A percentile compares a stretch with the other conserved stretches of the same genome.
phyloP scores from a whole-genome alignment of 2,888 invertebrate genomes.

The Bruchidius siliquastri region DNA sequence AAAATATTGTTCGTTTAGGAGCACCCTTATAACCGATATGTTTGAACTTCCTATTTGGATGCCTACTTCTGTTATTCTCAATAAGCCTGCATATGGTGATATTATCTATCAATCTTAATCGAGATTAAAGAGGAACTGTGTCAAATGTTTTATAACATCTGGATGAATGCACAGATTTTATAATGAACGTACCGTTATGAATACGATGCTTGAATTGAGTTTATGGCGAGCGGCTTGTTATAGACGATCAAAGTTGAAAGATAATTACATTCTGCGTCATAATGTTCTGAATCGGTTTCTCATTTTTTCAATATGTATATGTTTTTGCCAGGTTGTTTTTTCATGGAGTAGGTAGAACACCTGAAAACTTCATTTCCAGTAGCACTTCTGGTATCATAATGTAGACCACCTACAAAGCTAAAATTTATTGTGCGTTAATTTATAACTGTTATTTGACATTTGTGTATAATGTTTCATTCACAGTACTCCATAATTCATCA shows the following conservation, averaged over 20 bases:
- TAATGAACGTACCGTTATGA: not conserved
- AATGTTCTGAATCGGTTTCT: not conserved
- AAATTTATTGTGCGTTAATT: no score
- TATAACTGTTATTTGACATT: no score
- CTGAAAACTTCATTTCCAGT: no score
- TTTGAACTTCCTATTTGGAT: not conserved
- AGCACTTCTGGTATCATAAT: no score
- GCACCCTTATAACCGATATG: no score
- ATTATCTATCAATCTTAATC: not conserved
- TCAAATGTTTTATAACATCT: not conserved
- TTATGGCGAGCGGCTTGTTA: not conserved
- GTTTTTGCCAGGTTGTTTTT: no score
- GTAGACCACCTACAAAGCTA: no score
- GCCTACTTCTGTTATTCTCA: not conserved
- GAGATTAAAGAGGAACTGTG: not conserved
- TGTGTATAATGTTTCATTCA: no score
- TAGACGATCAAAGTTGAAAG: not conserved
- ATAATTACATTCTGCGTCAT: not conserved
- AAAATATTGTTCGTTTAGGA: no score
- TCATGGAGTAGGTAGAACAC: no score
- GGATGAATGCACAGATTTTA: not conserved
- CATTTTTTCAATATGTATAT: not conserved
- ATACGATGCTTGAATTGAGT: not conserved
- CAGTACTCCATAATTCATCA: no score
- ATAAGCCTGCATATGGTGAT: not conserved